Conservation (phyloP, 2,113 vertebrate species). For the Petromus typicus region DNA sequence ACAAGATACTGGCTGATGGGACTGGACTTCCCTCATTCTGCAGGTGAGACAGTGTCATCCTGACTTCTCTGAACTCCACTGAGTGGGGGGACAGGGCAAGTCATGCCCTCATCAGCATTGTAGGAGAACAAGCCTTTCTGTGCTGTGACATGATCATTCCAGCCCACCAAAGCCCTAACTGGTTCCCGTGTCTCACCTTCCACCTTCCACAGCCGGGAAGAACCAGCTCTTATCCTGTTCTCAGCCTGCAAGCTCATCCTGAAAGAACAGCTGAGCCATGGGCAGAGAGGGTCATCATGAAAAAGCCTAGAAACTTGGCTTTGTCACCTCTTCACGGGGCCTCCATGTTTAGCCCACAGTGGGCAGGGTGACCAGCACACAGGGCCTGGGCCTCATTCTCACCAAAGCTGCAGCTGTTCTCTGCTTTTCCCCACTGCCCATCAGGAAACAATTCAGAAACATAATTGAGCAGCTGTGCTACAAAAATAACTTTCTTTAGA, state of each 20-base stretch:
- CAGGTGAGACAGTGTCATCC: background rate
- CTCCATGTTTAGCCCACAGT: background rate
- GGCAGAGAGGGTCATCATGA: background rate
- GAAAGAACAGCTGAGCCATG: background rate
- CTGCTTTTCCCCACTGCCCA: constrained; percentile 46
- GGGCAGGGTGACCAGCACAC: background rate
- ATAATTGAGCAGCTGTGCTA: constrained; percentile 80
- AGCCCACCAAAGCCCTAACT: background rate
- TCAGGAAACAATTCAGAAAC: constrained; percentile 73
- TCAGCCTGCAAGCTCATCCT: background rate
- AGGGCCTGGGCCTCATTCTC: constrained; percentile 24
- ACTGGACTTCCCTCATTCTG: background rate
- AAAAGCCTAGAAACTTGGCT: background rate
- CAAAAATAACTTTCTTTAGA: constrained; percentile 69
- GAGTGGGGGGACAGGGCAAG: background rate
- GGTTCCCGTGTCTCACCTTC: background rate
- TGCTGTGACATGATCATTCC: background rate
- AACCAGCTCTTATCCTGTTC: background rate
- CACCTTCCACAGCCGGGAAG: background rate
- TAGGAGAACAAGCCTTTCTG: background rate
- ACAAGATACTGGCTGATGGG: background rate
- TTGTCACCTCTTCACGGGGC: background rate
- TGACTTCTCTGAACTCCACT: background rate
- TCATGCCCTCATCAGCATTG: background rate
- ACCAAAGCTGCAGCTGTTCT: constrained; percentile 74